Evolutionary conservation across 92 coral and sea anemone genomes (phyloP), one percentile per base, ranked within the genome.

Genomic region (Umimayanthus chanpuru): DNA sequence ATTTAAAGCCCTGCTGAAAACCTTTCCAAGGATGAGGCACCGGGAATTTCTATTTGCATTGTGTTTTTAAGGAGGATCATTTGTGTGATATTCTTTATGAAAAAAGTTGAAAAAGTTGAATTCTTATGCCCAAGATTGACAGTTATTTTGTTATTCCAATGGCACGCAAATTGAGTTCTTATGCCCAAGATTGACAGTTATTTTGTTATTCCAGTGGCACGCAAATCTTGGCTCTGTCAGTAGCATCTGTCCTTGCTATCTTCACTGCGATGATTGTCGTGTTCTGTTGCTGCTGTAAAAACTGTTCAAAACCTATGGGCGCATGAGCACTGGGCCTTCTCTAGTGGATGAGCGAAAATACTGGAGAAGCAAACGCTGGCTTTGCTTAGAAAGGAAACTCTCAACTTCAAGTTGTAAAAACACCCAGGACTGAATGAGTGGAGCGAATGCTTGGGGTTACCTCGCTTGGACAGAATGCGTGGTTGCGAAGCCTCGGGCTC

Each of bases 231-330:
- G 77, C 78, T 25, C 28, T 83, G 15, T 68, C 87, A 43, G 41
- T 47, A 16, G 78, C 87, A 30, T 70, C 78, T 16, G 87, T 83
- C 26, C 25, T 83, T 26, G 26, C 70, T 2, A 70, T 83, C 76
- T 70, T 83, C 78, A 44, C 77, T 5, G 23, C 1, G n/a, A 83
- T 83, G 87, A 15, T 83, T 14, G 10, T 83, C 87, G 40, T 83
- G 77, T 83, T 83, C 55, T 83, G 87, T 29, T 83, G 77, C 66
- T 83, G 87, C n/a, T 83, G 87, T 23, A 83, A 70, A 70, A 68
- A 83, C 67, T 70, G 87, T 50, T 83, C 87, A 67, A 83, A 83
- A 29, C 87, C 87, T 0, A 83, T 83, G 87, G 78, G 38, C 41
- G 77, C 55, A 9, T 83, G 79, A 83, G 65, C 7, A 30, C 65